Evolutionary conservation across 2,113 vertebrate species (phyloP).

Genomic region (Cranoglanis bouderius): DNA sequence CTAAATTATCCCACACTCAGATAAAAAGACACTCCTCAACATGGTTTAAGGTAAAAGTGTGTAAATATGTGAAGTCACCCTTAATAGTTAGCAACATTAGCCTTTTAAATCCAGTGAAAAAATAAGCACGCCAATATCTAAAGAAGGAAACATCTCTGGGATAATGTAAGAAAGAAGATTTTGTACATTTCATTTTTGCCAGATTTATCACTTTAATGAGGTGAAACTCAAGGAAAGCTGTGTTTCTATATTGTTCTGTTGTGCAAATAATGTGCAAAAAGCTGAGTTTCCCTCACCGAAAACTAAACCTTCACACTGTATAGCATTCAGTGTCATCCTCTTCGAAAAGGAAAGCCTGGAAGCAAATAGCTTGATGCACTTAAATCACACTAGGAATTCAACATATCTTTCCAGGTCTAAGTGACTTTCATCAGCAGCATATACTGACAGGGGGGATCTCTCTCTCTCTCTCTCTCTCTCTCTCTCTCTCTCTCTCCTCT

Average conservation of each 20-base stretch:
- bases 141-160: not conserved
- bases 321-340: not conserved
- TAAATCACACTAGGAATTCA: not conserved
- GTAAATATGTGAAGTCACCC: not conserved
- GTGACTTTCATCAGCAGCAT: not conserved
- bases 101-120: not conserved
- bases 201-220: not conserved
- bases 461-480: too few relatives aligned
- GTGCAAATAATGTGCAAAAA: not conserved
- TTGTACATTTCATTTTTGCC: not conserved
- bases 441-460: too few relatives aligned
- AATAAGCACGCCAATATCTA: not conserved
- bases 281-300: not conserved
- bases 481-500: too few relatives aligned
- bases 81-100: not conserved
- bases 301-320: not conserved
- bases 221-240: not conserved
- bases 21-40: not conserved
- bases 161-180: not conserved
- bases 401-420: not conserved
- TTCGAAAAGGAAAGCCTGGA: not conserved
- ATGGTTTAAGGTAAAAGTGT: not conserved
- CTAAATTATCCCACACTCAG: not conserved
- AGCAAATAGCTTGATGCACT: not conserved
- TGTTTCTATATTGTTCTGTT: not conserved